Evolutionary conservation across 2,113 vertebrate species (phyloP).

Genomic region (Eulemur rufifrons): DNA sequence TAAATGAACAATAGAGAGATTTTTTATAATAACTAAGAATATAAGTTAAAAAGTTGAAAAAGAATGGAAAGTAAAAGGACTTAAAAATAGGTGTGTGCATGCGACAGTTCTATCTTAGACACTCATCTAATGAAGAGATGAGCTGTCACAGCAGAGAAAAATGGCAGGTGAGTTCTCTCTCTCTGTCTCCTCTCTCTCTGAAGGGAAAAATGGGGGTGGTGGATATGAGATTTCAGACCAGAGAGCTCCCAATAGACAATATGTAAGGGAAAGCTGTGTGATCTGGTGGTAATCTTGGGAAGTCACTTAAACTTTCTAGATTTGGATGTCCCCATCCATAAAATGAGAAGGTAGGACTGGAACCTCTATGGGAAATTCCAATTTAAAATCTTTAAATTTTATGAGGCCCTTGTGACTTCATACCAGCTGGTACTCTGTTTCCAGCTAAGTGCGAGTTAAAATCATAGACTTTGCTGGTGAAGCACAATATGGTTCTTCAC

Average conservation of each 20-base stretch:
- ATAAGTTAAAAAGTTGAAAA: neutral
- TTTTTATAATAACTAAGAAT: neutral
- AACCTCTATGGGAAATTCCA: neutral
- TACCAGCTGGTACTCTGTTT: neutral
- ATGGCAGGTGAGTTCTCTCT: neutral
- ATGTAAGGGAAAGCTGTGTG: neutral
- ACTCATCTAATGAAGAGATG: neutral
- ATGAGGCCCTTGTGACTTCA: neutral
- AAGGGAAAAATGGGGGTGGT: neutral
- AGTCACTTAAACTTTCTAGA: neutral
- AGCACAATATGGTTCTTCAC: neutral
- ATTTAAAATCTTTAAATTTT: neutral
- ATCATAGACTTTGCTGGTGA: neutral
- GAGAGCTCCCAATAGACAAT: neutral
- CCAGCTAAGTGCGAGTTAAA: neutral
- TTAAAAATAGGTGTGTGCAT: neutral
- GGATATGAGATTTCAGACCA: neutral
- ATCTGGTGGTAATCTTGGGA: neutral
- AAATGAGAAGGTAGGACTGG: neutral
- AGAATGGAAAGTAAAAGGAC: neutral
- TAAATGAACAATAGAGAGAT: neutral
- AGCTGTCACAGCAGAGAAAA: neutral
- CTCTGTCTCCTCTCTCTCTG: neutral
- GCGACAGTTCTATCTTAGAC: neutral
- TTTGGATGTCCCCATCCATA: neutral